These are phyloP conservation scores for Bettongia penicillata DNA, from an alignment of 2,113 vertebrate species.

Conservation along the genomic window DNA sequence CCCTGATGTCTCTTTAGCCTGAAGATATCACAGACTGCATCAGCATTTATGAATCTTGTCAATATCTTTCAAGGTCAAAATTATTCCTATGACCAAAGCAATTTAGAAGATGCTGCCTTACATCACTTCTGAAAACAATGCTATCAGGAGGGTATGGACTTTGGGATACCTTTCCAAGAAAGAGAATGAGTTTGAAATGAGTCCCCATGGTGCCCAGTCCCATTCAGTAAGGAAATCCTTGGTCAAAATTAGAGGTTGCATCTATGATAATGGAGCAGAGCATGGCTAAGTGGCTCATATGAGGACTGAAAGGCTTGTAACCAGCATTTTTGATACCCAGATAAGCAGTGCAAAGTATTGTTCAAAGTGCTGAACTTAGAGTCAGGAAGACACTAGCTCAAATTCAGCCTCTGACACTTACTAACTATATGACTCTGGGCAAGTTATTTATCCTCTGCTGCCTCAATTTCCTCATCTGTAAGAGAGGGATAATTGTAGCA, in stretches of 20 bases:
- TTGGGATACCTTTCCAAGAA: background rate
- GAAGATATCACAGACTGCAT: background rate
- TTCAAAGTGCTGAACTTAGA: background rate
- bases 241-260: background rate
- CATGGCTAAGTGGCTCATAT: background rate
- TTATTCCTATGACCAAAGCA: background rate
- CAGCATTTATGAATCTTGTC: background rate
- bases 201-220: background rate
- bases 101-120: background rate
- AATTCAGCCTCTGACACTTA: background rate
- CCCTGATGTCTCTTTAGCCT: background rate
- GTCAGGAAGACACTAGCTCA: background rate
- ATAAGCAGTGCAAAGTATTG: background rate
- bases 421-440: background rate
- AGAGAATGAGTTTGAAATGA: background rate
- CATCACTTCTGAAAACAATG: background rate
- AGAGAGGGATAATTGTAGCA: background rate
- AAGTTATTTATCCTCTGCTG: background rate
- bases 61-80: background rate
- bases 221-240: background rate
- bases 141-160: background rate
- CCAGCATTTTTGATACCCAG: background rate
- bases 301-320: background rate
- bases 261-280: constrained; percentile 27
- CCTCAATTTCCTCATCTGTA: background rate